Base-by-base conservation (phyloP, 2,797 vertebrate species). In the Scomberomorus guttatus region DNA sequence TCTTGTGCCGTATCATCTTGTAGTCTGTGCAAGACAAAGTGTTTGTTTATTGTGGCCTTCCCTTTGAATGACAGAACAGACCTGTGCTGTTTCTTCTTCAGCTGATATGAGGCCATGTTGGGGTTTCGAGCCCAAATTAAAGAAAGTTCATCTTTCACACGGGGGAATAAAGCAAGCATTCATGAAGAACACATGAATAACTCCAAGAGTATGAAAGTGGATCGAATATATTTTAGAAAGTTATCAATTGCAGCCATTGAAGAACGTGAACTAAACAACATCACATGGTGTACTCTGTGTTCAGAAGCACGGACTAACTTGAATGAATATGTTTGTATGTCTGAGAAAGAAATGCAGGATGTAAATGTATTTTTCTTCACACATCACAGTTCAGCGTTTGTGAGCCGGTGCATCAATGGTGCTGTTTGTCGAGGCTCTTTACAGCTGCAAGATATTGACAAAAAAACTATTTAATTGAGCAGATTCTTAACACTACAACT, bases 271-370 rank as follows among this genome's bases (percentile, higher is more conserved):
- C 65, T 24, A 14, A 66, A 64, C n/a, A 25, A 22, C 65, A 59
- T 80, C 76, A 76, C 67, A 48, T 75, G 64, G 29, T 64, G 62
- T 60, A 14, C 65, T 77, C 50, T 44, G 22, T 29, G 25, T 54
- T 20, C 46, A 22, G 10, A 62, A 50, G 46, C 50, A 6, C 1
- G 2, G 27, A 11, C 27, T 27, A 22, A 27, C 11, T 22, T 37
- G 34, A 63, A 59, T 73, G 27, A 67, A 67, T 20, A 15, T 24
- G 29, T 72, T 55, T 75, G 58, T 34, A 3, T 50, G 18, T 50
- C 46, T 9, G 46, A 20, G 46, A n/a, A 13, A 34, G 8, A 77
- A 10, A 24, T 18, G 44, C 27, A 48, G 56, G 51, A 37, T 29
- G 51, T 44, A 15, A 11, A 59, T 68, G 25, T 48, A 59, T 54